phyloP scores from a whole-genome alignment of 1,140 invertebrate genomes.

The Eupristina koningsbergeri region DNA sequence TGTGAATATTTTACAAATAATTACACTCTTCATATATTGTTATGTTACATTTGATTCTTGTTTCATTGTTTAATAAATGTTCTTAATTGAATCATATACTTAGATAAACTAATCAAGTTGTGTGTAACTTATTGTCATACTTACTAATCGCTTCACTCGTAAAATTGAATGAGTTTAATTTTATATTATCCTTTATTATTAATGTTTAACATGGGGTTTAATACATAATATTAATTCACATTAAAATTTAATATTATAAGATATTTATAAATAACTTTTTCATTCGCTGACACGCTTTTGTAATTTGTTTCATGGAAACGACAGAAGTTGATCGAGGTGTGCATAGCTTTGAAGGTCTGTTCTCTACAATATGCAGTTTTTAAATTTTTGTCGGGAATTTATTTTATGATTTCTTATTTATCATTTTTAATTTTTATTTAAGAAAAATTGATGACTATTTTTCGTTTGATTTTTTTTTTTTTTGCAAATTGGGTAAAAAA shows the following conservation, averaged over 20 bases:
- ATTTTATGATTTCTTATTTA: conserved; percentile 34
- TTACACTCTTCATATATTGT: not conserved
- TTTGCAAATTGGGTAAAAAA: conserved; percentile 29
- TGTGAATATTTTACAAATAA: not conserved
- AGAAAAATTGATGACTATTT: not conserved
- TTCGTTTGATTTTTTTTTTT: not conserved
- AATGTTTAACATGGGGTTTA: not conserved
- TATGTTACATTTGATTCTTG: not conserved
- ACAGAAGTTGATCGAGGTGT: conserved; percentile 93
- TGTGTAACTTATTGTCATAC: not conserved
- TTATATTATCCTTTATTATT: not conserved
- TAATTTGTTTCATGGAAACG: conserved; percentile 76
- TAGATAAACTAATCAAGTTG: not conserved
- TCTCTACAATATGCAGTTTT: conserved; percentile 64
- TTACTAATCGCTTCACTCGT: not conserved
- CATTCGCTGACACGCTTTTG: conserved; percentile 72
- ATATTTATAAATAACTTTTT: conserved; percentile 52
- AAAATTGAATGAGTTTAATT: conserved; percentile 38
- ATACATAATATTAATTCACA: not conserved
- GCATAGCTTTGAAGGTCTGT: conserved; percentile 92
- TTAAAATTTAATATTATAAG: conserved; percentile 17
- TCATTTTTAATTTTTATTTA: not conserved
- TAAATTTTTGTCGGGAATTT: conserved; percentile 37
- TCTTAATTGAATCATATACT: conserved; percentile 35
- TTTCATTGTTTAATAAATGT: not conserved